Base-by-base conservation (phyloP, 2,888 invertebrate species). In the Tetragonisca angustula region DNA sequence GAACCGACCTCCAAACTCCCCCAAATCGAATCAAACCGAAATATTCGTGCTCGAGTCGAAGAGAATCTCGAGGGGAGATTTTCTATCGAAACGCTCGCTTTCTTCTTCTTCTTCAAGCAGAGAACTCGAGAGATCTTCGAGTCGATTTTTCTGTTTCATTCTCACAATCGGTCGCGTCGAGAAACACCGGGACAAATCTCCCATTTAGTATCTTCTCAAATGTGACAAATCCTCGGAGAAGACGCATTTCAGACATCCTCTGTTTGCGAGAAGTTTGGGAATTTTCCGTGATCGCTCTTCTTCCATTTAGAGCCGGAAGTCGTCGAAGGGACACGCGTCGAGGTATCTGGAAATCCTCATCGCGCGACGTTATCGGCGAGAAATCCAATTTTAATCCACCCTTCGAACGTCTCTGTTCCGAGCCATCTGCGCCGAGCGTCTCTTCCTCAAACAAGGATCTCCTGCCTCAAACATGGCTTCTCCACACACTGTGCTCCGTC, bases 1-100 rank as follows among this genome's bases (percentile, higher is more conserved):
- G 67, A n/a, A 21, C 59, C 56, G 67, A 4, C 75, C 59, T 49
- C 21, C 67, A 43, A 76, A 68, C 9, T 67, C 32, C 27, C 32
- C 56, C 9, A 75, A 49, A 32, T n/a, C 56, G 43, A 67, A 56
- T 67, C 32, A 27, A 36, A 43, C n/a, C n/a, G 32, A 56, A 27
- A 56, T 36, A 24, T 24, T 43, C 9, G 21, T 54, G 17, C 15
- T 32, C 67, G 50, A 68, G 49, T 50, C 11, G 43, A 43, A 43
- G 43, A 2, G 49, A 78, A 78, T 78, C 32, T 78, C 49, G 54
- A 56, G 3, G 15, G 17, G 54, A 24, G 43, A 24, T 43, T 36
- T 19, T 15, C 19, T 4, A 27, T 2, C 2, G 43, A 43, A 43
- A 43, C 43, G 43, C 9, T 43, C 11, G 43, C 43, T 36, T 36